Base-by-base conservation (phyloP, 2,888 invertebrate species). In the Eurytoma adleriae region DNA sequence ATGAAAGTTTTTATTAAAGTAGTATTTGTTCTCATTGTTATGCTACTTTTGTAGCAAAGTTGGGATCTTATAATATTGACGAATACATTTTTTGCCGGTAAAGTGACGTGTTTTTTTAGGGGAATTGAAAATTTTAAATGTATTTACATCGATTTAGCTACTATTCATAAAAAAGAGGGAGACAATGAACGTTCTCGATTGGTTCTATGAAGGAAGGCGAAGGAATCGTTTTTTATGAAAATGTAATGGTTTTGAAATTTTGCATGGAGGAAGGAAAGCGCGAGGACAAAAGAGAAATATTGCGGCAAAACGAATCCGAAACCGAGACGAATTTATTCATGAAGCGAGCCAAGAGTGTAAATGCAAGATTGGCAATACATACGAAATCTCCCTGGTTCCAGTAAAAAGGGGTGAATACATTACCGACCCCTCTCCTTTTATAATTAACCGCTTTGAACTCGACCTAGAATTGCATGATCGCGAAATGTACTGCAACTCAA, bases 341-440 rank as follows among this genome's bases (percentile, higher is more conserved):
- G 89, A 86, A 85, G 85, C 85, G 86, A 86, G 86, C 80, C 83
- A 81, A 85, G 87, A 85, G 89, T 89, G 88, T 90, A 90, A 90
- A 90, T 90, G 90, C 90, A 90, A 90, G 90, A 90, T 91, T 90
- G 90, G 88, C 90, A 90, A 91, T 91, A 91, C 90, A 91, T 90
- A 91, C 90, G 90, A 91, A 90, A 90, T 90, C 89, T 90, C 89
- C 88, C 88, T 86, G 89, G 88, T 88, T 90, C 87, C 87, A 88
- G 90, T 90, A 90, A 90, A 90, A 82, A 90, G 90, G 90, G 90
- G 90, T 91, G 91, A 91, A 91, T 90, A 90, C 87, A 90, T 90
- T 90, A 86, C 81, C 59, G 88, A 88, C 87, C 87, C 86, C 83
- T 83, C 77, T 78, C 69, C 72, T 78, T 75, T 75, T 68, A 88